Evolutionary conservation across 2,888 invertebrate species (phyloP).

Genomic region (Trachelus iudaicus): DNA sequence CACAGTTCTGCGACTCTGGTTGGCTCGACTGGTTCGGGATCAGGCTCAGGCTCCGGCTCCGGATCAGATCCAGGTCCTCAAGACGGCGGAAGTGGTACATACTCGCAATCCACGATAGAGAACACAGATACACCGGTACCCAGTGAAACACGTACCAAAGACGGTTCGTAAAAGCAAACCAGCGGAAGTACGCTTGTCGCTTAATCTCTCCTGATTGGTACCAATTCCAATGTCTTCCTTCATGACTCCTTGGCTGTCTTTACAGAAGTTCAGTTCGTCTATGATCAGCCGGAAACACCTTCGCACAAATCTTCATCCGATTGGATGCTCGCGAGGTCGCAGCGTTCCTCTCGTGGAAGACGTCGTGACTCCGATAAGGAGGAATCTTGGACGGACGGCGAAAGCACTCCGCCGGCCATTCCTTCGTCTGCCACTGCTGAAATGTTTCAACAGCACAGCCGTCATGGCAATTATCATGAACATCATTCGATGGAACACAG

Average conservation of each 20-base stretch:
- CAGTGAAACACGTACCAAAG: slow-evolving; percentile 36
- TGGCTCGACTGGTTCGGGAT: slow-evolving; percentile 70
- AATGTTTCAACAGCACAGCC: slow-evolving; percentile 14
- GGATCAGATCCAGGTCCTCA: slow-evolving; percentile 57
- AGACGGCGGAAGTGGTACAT: slow-evolving; percentile 36
- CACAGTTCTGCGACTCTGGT: slow-evolving; percentile 80
- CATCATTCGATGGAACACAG: slow-evolving; percentile 39
- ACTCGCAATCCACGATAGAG: slow-evolving; percentile 46
- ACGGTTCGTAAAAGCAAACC: slow-evolving; percentile 29
- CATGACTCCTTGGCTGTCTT: not conserved
- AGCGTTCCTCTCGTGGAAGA: slow-evolving; percentile 22
- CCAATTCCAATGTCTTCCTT: too few species aligned
- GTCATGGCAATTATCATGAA: slow-evolving; percentile 20
- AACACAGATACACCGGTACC: slow-evolving; percentile 48
- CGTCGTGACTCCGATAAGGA: slow-evolving; percentile 37
- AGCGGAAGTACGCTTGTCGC: not conserved
- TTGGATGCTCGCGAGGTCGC: slow-evolving; percentile 11
- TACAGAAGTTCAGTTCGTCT: slow-evolving; percentile 43
- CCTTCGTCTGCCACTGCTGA: slow-evolving; percentile 16
- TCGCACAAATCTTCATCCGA: slow-evolving; percentile 32
- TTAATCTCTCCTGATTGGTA: not conserved
- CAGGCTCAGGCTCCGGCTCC: slow-evolving; percentile 36
- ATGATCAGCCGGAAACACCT: slow-evolving; percentile 33
- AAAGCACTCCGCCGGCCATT: slow-evolving; percentile 27
- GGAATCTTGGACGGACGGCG: slow-evolving; percentile 39